Evolutionary conservation across 1,140 invertebrate species (phyloP), one percentile per base, ranked within the genome.

Genomic region (Danaus plexippus): DNA sequence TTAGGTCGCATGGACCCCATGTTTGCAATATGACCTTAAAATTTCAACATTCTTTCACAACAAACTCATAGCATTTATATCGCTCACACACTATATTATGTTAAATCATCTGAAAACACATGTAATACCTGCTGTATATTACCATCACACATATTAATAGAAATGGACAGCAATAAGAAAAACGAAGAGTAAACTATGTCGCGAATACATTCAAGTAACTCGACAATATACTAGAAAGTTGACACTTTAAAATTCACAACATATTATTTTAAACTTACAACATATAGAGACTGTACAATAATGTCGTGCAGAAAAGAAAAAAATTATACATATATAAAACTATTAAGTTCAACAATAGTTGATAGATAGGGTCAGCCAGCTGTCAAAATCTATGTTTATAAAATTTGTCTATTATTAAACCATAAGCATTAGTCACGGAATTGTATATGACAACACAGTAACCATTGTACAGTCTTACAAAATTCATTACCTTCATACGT

Each of bases 1-100:
- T 78, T 80, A 51, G 85, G 85, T 64, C 85, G 80, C 76, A 88
- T 85, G 59, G 87, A 87, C 58, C 87, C 85, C 87, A 87, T 88
- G 51, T 75, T 79, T 59, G 53, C 32, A 50, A 50, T 62, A 47
- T 71, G 52, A 67, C 41, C 61, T 56, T 56, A 43, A 56, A 61
- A 63, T 71, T 64, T 72, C 59, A 76, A 69, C 46, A 73, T 60
- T 76, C 80, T 77, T 64, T 71, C 69, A 68, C 65, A 69, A 32
- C 47, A 51, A 32, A 32, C 22, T 32, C 22, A 32, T 32, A 32
- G 22, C 22, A 6, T 32, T 32, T 32, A 32, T 32, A 32, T 32
- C 22, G 22, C 22, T 32, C 62, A 57, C 61, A 62, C 52, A 63
- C 56, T 52, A 50, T 56, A 52, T 58, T 58, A 56, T 59, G 18